These are phyloP conservation scores for Clarias pachynema DNA, from an alignment of 2,797 vertebrate species.

Conservation along the genomic window DNA sequence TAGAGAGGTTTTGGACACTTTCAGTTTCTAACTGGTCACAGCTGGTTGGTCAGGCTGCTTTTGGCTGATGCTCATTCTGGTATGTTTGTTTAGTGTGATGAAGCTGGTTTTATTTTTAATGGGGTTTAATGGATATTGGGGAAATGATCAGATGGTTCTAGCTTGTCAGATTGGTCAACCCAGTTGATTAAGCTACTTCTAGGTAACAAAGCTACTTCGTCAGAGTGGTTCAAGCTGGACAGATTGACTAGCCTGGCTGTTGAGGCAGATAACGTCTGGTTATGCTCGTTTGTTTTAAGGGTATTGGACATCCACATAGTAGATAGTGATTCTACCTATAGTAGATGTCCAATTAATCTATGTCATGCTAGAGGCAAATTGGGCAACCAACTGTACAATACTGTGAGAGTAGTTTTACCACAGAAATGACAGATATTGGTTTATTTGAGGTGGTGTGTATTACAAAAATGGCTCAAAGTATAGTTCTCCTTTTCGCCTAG, in stretches of 20 bases:
- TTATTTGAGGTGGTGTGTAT: not conserved
- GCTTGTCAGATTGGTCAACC: not conserved
- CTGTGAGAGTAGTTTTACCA: not conserved
- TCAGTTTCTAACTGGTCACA: not conserved
- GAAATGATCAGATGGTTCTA: too few species aligned
- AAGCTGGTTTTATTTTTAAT: too few species aligned
- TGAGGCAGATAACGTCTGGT: too few species aligned
- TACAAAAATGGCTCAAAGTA: not conserved
- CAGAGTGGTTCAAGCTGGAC: not conserved
- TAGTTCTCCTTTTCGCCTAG: too few species aligned
- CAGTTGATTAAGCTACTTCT: not conserved
- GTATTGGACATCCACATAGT: not conserved
- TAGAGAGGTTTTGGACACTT: not conserved
- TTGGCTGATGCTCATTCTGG: too few species aligned
- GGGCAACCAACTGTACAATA: not conserved
- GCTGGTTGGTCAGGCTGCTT: not conserved
- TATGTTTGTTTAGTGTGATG: too few species aligned
- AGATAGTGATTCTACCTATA: not conserved
- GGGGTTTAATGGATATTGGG: too few species aligned
- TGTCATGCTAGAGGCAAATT: not conserved
- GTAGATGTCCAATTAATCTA: not conserved
- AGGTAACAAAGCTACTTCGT: too few species aligned
- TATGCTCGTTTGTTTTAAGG: not conserved
- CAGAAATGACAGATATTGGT: not conserved
- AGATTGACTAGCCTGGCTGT: not conserved